phyloP scores from a whole-genome alignment of 1,140 invertebrate genomes.

The Nymphalis io region DNA sequence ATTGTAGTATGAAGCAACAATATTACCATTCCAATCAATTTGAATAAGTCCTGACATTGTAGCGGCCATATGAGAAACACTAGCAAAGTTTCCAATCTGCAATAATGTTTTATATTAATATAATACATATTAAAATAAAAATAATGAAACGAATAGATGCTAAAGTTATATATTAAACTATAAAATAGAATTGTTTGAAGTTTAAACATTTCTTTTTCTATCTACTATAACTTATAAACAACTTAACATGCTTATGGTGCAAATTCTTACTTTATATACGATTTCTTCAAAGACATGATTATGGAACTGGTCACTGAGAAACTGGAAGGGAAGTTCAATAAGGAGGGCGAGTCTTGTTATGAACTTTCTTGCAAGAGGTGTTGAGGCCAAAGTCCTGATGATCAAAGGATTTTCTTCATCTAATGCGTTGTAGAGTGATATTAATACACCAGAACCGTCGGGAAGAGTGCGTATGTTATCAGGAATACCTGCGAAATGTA shows the following conservation, averaged over 20 bases:
- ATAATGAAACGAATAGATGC: too few species aligned
- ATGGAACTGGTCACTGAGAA: conserved; percentile 82
- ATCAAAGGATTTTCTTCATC: conserved; percentile 80
- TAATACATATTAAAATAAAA: background rate
- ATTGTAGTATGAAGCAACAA: conserved; percentile 83
- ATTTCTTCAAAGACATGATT: conserved; percentile 81
- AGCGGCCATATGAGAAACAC: conserved; percentile 49
- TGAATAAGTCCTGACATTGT: conserved; percentile 80
- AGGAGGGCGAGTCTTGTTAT: conserved; percentile 78
- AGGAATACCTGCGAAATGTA: conserved; percentile 78
- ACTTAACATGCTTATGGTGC: too few species aligned
- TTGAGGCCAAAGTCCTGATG: conserved; percentile 76
- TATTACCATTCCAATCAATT: conserved; percentile 84
- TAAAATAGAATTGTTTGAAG: too few species aligned
- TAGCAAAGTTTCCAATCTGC: conserved; percentile 80
- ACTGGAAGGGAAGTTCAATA: conserved; percentile 82
- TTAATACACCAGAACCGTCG: conserved; percentile 86
- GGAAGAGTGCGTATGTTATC: conserved; percentile 87
- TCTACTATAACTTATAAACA: too few species aligned
- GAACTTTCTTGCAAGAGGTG: conserved; percentile 84
- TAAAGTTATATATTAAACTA: too few species aligned
- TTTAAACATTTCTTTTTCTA: too few species aligned
- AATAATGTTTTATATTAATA: conserved; percentile 8
- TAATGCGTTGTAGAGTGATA: conserved; percentile 81
- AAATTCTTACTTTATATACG: conserved; percentile 80